A percentile compares a stretch with the other conserved stretches of the same genome.
These are phyloP conservation scores for Caenorhabditis sp. DNA, from an alignment of 2,888 invertebrate species.

Conservation along the genomic window DNA sequence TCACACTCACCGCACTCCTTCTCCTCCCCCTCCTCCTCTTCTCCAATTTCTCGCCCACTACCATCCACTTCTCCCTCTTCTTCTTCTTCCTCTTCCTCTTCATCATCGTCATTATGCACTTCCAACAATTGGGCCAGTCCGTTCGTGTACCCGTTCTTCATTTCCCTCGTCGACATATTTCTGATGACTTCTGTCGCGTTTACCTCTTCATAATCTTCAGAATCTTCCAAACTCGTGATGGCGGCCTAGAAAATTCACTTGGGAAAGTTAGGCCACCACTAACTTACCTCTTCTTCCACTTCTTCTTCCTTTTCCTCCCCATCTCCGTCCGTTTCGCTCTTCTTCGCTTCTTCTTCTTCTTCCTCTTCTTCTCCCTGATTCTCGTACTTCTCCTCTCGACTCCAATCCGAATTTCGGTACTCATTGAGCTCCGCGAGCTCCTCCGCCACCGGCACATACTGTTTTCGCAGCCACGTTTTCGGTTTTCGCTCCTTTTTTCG, in stretches of 20 bases:
- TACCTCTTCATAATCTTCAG: not conserved
- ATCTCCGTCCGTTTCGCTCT: not conserved
- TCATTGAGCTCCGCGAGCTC: conserved; percentile 20
- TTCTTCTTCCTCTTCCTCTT: conserved; percentile 17
- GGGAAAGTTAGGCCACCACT: not conserved
- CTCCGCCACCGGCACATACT: conserved; percentile 10
- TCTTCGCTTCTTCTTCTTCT: not conserved
- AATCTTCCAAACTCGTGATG: not conserved
- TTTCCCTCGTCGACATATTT: conserved; percentile 22
- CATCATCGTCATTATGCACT: conserved; percentile 29
- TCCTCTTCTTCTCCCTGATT: not conserved
- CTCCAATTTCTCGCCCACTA: conserved; percentile 6
- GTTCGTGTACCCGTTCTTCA: conserved; percentile 5
- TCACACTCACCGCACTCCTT: conserved; percentile 24
- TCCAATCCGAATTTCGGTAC: conserved; percentile 34
- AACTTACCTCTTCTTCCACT: not conserved
- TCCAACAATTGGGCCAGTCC: conserved; percentile 41
- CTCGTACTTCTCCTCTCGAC: not conserved
- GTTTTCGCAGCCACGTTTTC: conserved; percentile 6
- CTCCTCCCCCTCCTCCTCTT: conserved; percentile 22
- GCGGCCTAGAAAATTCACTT: not conserved
- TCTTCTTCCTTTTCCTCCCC: not conserved
- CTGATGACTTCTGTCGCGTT: not conserved
- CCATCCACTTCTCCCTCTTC: conserved; percentile 8
- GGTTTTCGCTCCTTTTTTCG: conserved; percentile 9